Percentiles rank a stretch among this genome's conserved stretches.
These are phyloP conservation scores for Euclidia mi DNA, from an alignment of 2,888 invertebrate genomes.

Conservation along the genomic window DNA sequence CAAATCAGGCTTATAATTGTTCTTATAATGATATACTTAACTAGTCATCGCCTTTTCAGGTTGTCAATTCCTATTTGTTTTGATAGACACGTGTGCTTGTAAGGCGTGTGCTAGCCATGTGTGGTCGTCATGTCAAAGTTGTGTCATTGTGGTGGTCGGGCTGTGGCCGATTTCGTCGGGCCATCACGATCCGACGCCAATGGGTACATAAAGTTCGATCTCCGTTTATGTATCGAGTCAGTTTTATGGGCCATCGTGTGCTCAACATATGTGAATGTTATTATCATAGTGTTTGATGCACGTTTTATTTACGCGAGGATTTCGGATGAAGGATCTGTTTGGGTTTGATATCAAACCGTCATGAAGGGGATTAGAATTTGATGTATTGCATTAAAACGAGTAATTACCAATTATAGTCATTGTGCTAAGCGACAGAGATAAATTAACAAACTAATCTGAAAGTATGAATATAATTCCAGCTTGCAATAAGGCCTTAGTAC, in stretches of 20 bases:
- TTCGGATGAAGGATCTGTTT: too few species aligned
- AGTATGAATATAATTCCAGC: too few species aligned
- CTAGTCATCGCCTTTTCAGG: constrained; percentile 2
- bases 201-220: constrained; percentile 25
- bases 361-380: too few species aligned
- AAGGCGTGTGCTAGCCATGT: constrained; percentile 14
- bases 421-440: too few species aligned
- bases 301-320: too few species aligned
- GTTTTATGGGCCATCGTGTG: constrained; percentile 5
- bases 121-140: constrained; percentile 31
- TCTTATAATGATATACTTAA: background rate
- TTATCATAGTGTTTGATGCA: background rate
- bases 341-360: too few species aligned
- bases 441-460: too few species aligned
- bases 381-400: too few species aligned
- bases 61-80: constrained; percentile 12
- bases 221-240: background rate
- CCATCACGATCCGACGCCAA: constrained; percentile 25
- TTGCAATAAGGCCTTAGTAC: too few species aligned
- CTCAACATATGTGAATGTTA: constrained; percentile 19
- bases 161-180: constrained; percentile 21
- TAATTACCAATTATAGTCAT: too few species aligned
- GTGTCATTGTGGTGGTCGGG: constrained; percentile 34
- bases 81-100: constrained; percentile 5
- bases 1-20: background rate